These are phyloP conservation scores for Anas flavirostris DNA, from an alignment of 2,797 vertebrate genomes.

Conservation along the genomic window DNA sequence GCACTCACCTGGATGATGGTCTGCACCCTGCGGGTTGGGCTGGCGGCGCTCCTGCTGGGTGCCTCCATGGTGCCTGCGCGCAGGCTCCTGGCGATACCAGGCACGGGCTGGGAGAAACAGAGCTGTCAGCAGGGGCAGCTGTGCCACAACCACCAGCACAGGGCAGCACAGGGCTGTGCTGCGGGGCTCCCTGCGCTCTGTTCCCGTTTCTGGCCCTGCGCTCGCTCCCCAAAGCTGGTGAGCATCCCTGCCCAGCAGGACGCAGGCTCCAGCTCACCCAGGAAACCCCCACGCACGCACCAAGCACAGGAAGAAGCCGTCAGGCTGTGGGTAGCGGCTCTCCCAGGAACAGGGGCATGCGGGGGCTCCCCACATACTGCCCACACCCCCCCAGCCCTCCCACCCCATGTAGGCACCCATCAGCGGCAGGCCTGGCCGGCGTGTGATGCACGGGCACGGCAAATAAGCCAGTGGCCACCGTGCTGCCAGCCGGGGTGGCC, in stretches of 20 bases:
- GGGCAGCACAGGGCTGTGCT: not conserved
- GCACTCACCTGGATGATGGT: slow-evolving; percentile 85
- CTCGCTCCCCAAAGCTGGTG: not conserved
- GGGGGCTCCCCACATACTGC: not conserved
- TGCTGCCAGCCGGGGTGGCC: not conserved
- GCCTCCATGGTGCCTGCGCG: slow-evolving; percentile 82
- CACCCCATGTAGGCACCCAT: not conserved
- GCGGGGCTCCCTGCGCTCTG: not conserved
- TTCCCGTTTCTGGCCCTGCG: not conserved
- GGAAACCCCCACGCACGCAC: accelerated
- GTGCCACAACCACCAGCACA: too few relatives aligned
- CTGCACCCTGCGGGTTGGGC: slow-evolving; percentile 76
- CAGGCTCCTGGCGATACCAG: accelerated
- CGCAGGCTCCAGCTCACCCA: accelerated
- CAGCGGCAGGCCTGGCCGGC: not conserved
- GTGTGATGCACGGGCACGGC: not conserved
- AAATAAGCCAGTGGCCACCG: not conserved
- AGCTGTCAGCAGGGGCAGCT: not conserved
- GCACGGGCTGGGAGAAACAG: not conserved
- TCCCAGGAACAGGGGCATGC: not conserved
- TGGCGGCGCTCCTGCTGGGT: slow-evolving; percentile 76
- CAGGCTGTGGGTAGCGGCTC: not conserved
- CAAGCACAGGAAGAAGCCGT: accelerated
- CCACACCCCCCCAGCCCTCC: too few relatives aligned
- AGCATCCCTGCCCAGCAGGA: accelerated